These are phyloP conservation scores for Chromis chromis DNA, from an alignment of 2,797 vertebrate species.

Conservation along the genomic window DNA sequence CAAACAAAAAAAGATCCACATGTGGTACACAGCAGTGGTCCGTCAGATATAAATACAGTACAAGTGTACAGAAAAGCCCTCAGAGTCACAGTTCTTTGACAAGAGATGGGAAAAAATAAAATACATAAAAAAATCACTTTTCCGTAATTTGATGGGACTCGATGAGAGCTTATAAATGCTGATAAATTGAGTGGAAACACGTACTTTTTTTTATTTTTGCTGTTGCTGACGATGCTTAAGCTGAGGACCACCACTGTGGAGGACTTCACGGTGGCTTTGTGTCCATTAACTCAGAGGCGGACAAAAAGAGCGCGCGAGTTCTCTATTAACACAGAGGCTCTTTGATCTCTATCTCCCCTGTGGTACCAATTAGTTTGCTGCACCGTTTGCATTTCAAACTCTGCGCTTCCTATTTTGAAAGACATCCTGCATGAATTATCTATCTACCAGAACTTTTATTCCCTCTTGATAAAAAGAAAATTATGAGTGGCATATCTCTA, in stretches of 20 bases:
- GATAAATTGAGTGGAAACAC: background rate
- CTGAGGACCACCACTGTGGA: constrained; percentile 49
- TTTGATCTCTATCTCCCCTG: constrained; percentile 78
- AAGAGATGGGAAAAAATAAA: background rate
- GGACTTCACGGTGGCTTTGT: constrained; percentile 53
- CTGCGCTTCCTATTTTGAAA: constrained; percentile 65
- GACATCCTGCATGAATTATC: constrained; percentile 74
- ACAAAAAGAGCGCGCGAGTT: constrained; percentile 51
- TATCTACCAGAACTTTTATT: constrained; percentile 57
- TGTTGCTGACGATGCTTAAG: constrained; percentile 17
- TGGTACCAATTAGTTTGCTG: constrained; percentile 76
- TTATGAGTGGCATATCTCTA: constrained; percentile 34
- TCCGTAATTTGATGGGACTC: background rate
- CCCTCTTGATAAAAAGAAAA: constrained; percentile 45
- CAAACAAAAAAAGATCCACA: background rate
- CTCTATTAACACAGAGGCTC: constrained; percentile 61
- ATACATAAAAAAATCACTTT: background rate
- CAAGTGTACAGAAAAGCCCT: background rate
- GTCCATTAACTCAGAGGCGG: constrained; percentile 41
- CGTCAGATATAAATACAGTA: background rate
- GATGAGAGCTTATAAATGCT: constrained; percentile 8
- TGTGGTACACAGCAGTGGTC: background rate
- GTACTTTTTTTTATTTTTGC: background rate
- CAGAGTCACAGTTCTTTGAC: background rate
- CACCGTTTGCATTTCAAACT: constrained; percentile 70